Base-by-base conservation (phyloP, 2,113 vertebrate genomes). In the Nothoprocta pentlandii region DNA sequence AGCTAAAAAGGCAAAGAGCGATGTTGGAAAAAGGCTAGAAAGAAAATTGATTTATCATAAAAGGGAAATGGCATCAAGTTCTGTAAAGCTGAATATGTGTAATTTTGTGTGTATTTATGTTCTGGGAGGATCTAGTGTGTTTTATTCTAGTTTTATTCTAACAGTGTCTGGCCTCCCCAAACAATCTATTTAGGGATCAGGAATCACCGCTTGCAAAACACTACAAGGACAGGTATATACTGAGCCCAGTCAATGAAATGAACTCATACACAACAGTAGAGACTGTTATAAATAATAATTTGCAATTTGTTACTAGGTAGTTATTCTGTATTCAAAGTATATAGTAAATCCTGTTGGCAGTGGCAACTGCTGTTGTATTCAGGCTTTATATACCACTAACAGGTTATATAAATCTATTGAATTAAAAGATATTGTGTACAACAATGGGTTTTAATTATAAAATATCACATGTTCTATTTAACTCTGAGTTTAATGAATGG, bases 371-470 rank as follows among this genome's bases (percentile, higher is more conserved):
- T 89, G 90, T 75, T 84, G 47, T 68, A 62, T 84, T 83, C 66
- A 61, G 26, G 58, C 36, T 94, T 91, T 83, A 80, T 68, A 74
- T 86, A 28, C 36, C 73, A 73, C 90, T 95, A 87, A 80, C 79
- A 85, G 92, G 91, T 87, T 93, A 91, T 93, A 95, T 79, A 97
- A 96, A 96, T 97, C 58, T 58, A 87, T 92, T 53, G 77, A 91
- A 93, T 96, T 82, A 88, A 90, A 92, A 87, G 83, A 86, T 96
- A 90, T 4, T 66, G 42, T 97, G 92, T 87, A 78, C 82, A 94
- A 95, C 74, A 59, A 74, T 96, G 92, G 87, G 89, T 94, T 95
- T 94, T 96, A 93, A 94, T 95, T 96, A 92, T 22, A 2, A 94
- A 96, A 91, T 96, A 89, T 63, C 70, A 68, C 61, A 39, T 78